phyloP scores from a whole-genome alignment of 2,113 vertebrate species.

The Girardinichthys multiradiatus region DNA sequence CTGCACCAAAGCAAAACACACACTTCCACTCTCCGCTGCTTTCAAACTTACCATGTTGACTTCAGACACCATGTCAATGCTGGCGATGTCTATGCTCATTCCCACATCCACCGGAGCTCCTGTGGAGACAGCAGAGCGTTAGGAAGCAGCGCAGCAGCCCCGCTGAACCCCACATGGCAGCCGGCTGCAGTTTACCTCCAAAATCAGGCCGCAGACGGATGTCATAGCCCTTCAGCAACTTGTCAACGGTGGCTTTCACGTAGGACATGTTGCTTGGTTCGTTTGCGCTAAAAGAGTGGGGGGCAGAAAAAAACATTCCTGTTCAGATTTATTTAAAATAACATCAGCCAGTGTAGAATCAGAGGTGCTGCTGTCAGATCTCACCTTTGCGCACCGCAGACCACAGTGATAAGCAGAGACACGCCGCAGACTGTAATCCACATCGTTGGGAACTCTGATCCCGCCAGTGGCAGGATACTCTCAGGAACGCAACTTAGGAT shows the following conservation, averaged over 20 bases:
- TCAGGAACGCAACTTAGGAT: conserved; percentile 81
- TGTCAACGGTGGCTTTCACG: conserved; percentile 96
- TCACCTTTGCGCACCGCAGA: conserved; percentile 88
- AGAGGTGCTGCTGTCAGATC: conserved; percentile 26
- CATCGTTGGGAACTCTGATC: conserved; percentile 79
- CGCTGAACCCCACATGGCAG: neutral
- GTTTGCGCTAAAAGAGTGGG: conserved; percentile 81
- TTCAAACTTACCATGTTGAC: conserved; percentile 93
- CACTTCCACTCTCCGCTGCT: neutral
- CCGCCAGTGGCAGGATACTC: conserved; percentile 63
- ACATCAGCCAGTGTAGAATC: neutral
- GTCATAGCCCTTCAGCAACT: conserved; percentile 94
- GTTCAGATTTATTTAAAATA: neutral
- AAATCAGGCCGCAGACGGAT: conserved; percentile 96
- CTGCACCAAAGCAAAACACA: neutral
- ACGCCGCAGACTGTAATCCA: conserved; percentile 77
- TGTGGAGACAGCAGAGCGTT: conserved; percentile 50
- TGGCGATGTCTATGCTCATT: conserved; percentile 93
- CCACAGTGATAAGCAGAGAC: conserved; percentile 81
- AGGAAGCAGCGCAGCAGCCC: conserved; percentile 1
- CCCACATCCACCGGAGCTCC: conserved; percentile 93
- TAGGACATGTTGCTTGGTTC: conserved; percentile 96
- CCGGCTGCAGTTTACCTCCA: conserved; percentile 82
- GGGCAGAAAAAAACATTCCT: neutral
- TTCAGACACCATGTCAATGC: conserved; percentile 95